phyloP scores from a whole-genome alignment of 1,140 invertebrate species.

The Papilio xuthus region DNA sequence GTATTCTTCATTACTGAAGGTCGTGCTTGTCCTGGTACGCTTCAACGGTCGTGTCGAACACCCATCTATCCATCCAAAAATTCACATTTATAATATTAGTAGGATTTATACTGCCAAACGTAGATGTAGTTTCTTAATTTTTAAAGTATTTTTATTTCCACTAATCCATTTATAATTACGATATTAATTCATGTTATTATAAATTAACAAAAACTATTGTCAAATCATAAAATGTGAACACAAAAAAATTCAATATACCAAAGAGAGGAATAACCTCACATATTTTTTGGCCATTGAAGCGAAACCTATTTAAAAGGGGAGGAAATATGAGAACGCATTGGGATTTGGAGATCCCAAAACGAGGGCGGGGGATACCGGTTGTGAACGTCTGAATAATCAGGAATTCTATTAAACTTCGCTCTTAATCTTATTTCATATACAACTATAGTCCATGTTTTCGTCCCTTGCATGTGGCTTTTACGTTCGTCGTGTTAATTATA shows the following conservation, averaged over 20 bases:
- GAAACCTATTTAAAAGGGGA: slow-evolving; percentile 63
- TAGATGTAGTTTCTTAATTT: too few relatives aligned
- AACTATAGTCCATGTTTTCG: slow-evolving; percentile 47
- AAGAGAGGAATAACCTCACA: neutral
- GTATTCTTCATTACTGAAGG: too few relatives aligned
- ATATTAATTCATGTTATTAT: too few relatives aligned
- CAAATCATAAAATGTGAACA: too few relatives aligned
- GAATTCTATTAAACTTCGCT: slow-evolving; percentile 51
- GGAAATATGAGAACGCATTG: slow-evolving; percentile 56
- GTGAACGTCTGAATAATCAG: slow-evolving; percentile 55
- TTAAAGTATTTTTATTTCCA: too few relatives aligned
- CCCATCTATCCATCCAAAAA: too few relatives aligned
- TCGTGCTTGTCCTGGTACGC: too few relatives aligned
- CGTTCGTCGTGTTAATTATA: slow-evolving; percentile 1
- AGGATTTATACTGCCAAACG: too few relatives aligned
- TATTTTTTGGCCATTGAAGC: slow-evolving; percentile 57
- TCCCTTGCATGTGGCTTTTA: slow-evolving; percentile 39
- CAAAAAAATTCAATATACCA: neutral
- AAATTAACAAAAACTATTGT: neutral
- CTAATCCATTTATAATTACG: too few relatives aligned
- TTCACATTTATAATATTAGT: too few relatives aligned
- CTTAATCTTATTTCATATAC: slow-evolving; percentile 53
- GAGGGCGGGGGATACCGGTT: slow-evolving; percentile 29
- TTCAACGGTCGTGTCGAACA: too few relatives aligned
- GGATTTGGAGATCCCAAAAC: slow-evolving; percentile 38